Percentiles rank a stretch among this genome's conserved stretches.
Conservation (phyloP, 2,113 vertebrate species). For the Felis catus region DNA sequence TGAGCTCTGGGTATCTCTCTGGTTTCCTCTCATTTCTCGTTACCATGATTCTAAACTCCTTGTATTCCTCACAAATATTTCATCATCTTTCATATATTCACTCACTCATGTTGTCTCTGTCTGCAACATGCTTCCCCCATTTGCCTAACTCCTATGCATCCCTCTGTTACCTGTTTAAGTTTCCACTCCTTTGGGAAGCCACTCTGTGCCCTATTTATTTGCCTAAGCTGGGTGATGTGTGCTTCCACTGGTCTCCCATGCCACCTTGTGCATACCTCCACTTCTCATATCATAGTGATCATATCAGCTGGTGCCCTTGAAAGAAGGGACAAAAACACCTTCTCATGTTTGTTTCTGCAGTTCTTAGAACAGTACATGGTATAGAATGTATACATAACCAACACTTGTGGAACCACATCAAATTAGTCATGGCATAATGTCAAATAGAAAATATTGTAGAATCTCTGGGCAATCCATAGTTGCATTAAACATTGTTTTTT, state of each 20-base stretch:
- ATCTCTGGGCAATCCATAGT: not conserved
- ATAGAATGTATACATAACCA: not conserved
- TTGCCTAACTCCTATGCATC: not conserved
- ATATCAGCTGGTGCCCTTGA: not conserved
- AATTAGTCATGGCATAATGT: not conserved
- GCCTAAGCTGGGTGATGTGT: not conserved
- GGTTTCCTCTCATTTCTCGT: not conserved
- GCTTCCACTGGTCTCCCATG: not conserved
- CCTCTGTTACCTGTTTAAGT: not conserved
- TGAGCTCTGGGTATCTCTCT: not conserved
- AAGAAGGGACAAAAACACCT: not conserved
- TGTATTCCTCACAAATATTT: not conserved
- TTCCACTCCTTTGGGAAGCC: not conserved
- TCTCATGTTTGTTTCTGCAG: conserved; percentile 19
- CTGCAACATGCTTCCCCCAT: not conserved
- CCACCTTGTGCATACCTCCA: not conserved
- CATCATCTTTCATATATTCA: not conserved
- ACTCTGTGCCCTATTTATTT: not conserved
- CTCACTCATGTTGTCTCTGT: not conserved
- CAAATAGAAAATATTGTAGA: not conserved
- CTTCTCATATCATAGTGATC: not conserved
- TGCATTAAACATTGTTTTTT: conserved; percentile 5
- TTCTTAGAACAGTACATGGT: not conserved
- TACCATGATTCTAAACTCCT: not conserved
- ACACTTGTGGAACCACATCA: not conserved